Evolutionary conservation across 1,140 invertebrate genomes (phyloP), one percentile per base, ranked within the genome.

Genomic region (Physella acuta): DNA sequence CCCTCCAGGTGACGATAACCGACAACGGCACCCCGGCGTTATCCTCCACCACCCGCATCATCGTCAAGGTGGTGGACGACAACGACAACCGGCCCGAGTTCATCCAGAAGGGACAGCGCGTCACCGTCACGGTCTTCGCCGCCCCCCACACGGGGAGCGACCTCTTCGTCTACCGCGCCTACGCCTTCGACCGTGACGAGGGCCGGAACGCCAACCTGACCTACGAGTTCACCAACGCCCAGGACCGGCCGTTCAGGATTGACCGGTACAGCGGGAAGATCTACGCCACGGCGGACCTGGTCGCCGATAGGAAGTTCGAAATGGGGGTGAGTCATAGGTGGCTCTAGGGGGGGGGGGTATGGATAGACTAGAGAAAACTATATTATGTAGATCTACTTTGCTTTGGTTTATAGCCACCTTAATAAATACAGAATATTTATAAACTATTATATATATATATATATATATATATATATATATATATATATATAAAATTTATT

Each of bases 71-170:
- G 11, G 86, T 88, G 28, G 93, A 96, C 84, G 86, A 92, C 68
- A 95, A 96, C 86, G 94, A 96, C 71, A 76, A 82, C 36, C 81
- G 83, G 74, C 87, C 82, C 89, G 93, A 90, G 74, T 95, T 95
- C 83, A 89, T 91, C 75, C 90, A 94, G 88, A 90, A 94, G 89
- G 90, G 91, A 73, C 94, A 94, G 84, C 20, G 37, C 37, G 34
- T 60, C 20, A 90, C 91, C 73, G 88, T 95, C 65, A 89, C 89
- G 78, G 90, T 94, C 73, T 92, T 92, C 20, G 90, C 68, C 24
- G 61, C 74, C 11, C 51, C 65, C 33, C 63, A 69, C 24, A 74
- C 66, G 52, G 73, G 69, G 16, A 65, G 71, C 28, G 75, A 80
- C 60, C 73, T 81, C 44, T 63, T 68, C 53, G 51, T 73, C 8